Evolutionary conservation across 2,113 vertebrate species (phyloP).

Genomic region (Nycticebus coucang): DNA sequence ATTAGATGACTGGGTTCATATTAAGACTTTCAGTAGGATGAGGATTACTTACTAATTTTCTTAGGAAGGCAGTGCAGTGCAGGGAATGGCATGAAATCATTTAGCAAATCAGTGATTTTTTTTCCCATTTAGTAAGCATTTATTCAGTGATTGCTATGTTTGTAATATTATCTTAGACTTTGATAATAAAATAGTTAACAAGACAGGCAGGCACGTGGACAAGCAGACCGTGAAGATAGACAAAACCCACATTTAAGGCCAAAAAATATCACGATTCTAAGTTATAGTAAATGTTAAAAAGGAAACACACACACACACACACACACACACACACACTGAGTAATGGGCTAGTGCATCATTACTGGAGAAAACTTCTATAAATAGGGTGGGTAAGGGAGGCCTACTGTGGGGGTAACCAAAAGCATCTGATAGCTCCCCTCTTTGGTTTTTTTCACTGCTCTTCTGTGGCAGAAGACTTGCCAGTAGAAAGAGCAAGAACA

Average conservation of each 20-base stretch:
- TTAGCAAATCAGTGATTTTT: neutral
- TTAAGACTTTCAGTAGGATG: neutral
- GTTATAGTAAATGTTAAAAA: neutral
- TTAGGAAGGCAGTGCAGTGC: neutral
- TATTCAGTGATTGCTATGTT: neutral
- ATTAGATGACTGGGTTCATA: neutral
- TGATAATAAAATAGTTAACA: conserved; percentile 10
- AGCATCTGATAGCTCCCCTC: neutral
- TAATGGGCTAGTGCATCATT: neutral
- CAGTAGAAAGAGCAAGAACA: neutral
- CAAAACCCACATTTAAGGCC: neutral
- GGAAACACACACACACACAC: accelerated
- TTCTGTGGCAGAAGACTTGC: neutral
- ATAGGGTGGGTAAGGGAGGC: neutral
- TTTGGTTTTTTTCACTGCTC: neutral
- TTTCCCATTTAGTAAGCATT: neutral
- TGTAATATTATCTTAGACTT: neutral
- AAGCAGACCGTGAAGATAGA: neutral
- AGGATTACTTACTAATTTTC: neutral
- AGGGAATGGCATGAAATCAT: neutral
- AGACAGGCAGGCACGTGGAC: neutral
- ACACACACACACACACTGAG: neutral
- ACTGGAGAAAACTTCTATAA: neutral
- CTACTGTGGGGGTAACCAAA: neutral
- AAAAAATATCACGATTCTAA: neutral